Percentiles rank a stretch among this genome's conserved stretches.
Evolutionary conservation across 2,888 invertebrate species (phyloP).

Genomic region (Tenthredo scrophulariae): DNA sequence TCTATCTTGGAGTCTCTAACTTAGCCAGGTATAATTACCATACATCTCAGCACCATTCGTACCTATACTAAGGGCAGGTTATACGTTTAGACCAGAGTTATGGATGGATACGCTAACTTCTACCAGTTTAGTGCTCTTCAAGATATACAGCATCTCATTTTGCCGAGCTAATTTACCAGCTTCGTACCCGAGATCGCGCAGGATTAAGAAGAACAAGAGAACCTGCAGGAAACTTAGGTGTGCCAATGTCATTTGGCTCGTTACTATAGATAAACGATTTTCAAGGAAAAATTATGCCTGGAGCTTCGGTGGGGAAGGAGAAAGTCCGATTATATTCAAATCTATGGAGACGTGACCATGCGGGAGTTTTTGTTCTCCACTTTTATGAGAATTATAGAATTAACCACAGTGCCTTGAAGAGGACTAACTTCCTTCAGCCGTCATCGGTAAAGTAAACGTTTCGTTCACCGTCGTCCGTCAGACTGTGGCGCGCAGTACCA

Average conservation of each 20-base stretch:
- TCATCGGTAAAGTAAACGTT: constrained; percentile 44
- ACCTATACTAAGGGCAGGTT: constrained; percentile 61
- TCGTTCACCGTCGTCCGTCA: constrained; percentile 45
- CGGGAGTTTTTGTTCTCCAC: background rate
- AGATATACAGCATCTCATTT: constrained; percentile 48
- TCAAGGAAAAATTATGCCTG: background rate
- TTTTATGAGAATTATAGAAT: background rate
- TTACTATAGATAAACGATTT: background rate
- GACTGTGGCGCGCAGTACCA: constrained; percentile 27
- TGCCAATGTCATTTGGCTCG: background rate
- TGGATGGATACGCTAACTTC: constrained; percentile 67
- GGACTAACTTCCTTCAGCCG: constrained; percentile 11
- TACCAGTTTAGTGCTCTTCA: constrained; percentile 28
- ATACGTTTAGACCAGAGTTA: constrained; percentile 70
- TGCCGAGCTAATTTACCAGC: constrained; percentile 13
- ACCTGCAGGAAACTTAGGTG: background rate
- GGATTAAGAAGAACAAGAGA: constrained; percentile 6
- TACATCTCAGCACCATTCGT: constrained; percentile 69
- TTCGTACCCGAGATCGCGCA: background rate
- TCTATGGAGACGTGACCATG: too few relatives aligned
- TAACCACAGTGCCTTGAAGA: background rate
- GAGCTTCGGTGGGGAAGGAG: background rate
- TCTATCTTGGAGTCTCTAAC: constrained; percentile 71
- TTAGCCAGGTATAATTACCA: constrained; percentile 75
- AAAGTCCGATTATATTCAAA: background rate